phyloP scores from a whole-genome alignment of 2,888 invertebrate genomes.

The Ichneumon xanthorius region DNA sequence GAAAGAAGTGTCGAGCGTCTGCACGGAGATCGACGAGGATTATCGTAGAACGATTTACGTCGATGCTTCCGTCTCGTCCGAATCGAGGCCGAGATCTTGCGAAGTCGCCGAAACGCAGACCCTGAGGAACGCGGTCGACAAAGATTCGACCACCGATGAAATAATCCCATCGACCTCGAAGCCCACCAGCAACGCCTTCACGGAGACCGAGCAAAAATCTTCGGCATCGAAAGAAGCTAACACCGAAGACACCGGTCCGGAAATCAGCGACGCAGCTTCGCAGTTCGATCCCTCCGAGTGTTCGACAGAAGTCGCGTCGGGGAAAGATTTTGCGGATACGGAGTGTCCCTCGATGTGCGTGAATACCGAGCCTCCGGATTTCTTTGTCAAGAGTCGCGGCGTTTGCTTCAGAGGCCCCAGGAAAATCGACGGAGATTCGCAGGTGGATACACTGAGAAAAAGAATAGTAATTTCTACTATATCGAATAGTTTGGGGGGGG shows the following conservation, averaged over 20 bases:
- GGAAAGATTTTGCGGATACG: constrained; percentile 56
- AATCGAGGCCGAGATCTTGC: constrained; percentile 9
- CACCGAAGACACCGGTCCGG: constrained; percentile 36
- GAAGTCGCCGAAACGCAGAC: constrained; percentile 47
- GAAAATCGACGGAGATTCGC: constrained; percentile 36
- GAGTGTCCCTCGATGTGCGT: constrained; percentile 37
- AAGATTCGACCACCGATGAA: constrained; percentile 52
- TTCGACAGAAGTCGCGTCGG: constrained; percentile 55
- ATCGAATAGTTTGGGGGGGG: too few species aligned
- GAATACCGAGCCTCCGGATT: constrained; percentile 35
- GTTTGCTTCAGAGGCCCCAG: constrained; percentile 47
- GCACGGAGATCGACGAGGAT: constrained; percentile 49
- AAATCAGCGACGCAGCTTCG: constrained; percentile 24
- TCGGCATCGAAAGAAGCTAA: constrained; percentile 44
- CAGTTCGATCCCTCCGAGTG: constrained; percentile 14
- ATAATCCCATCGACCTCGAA: constrained; percentile 4
- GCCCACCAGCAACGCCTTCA: constrained; percentile 27
- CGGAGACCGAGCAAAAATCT: constrained; percentile 41
- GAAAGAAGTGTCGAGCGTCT: constrained; percentile 6
- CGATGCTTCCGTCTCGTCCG: constrained; percentile 34
- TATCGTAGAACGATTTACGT: constrained; percentile 18
- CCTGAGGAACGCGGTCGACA: background rate
- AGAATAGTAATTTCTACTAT: too few species aligned
- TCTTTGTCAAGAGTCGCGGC: constrained; percentile 54
- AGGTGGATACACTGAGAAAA: background rate